phyloP scores from a whole-genome alignment of 2,888 invertebrate species.

The Oconnorella tubifera region DNA sequence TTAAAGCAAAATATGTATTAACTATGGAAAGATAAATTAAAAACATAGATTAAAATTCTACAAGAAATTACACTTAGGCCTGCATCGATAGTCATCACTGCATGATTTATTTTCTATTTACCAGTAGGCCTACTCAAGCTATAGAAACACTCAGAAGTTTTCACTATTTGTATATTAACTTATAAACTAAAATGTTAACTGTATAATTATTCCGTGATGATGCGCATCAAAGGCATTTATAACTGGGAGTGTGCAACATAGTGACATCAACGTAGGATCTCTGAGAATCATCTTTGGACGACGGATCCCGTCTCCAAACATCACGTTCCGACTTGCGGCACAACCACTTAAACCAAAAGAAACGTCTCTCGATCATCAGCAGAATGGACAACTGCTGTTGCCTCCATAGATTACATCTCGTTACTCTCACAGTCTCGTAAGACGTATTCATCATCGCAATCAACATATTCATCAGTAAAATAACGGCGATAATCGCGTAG shows the following conservation, averaged over 20 bases:
- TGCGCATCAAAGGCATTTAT: too few species aligned
- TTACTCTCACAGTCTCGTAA: slow-evolving; percentile 34
- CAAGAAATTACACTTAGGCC: too few species aligned
- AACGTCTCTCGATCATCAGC: slow-evolving; percentile 36
- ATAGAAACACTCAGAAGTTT: too few species aligned
- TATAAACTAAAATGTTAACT: too few species aligned
- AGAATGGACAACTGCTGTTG: slow-evolving; percentile 36
- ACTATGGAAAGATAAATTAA: too few species aligned
- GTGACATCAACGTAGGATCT: slow-evolving; percentile 31
- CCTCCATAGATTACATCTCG: slow-evolving; percentile 33
- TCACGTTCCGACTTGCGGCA: slow-evolving; percentile 31
- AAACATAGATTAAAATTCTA: too few species aligned
- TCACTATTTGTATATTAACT: too few species aligned
- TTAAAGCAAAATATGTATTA: too few species aligned
- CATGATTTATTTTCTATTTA: too few species aligned
- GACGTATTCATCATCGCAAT: slow-evolving; percentile 39
- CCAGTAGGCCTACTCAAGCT: too few species aligned
- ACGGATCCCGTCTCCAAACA: slow-evolving; percentile 28
- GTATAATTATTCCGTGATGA: too few species aligned
- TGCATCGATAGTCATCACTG: too few species aligned
- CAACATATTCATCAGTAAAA: slow-evolving; percentile 37
- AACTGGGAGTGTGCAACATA: not conserved
- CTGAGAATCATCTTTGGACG: slow-evolving; percentile 15
- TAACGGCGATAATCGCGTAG: slow-evolving; percentile 37
- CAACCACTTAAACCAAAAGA: slow-evolving; percentile 34